Base-by-base conservation (phyloP, 2,888 invertebrate genomes). In the Ditylenchus weischeri region DNA sequence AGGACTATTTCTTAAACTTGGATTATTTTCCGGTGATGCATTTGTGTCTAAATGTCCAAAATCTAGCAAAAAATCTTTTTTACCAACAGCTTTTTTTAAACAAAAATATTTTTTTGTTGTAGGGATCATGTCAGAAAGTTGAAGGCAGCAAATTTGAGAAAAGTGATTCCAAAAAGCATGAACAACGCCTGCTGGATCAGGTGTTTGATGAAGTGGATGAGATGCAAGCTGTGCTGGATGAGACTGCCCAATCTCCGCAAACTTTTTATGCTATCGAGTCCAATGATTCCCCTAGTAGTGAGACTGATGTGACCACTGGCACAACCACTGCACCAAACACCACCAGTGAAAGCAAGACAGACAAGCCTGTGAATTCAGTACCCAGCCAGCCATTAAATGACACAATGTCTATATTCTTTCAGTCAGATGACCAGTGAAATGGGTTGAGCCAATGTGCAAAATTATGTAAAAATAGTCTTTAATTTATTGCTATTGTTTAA, bases 91-190 rank as follows among this genome's bases (percentile, higher is more conserved):
- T 49, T 35, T 58, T 62, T 13, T 43, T 2, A 43, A 43, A 43
- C 11, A 43, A 43, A 13, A 6, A 43, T 38, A 38, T 11, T 1
- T 29, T 59, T 19, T 19, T 57, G 1, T 68, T 69, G 57, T 23
- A 72, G 72, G 78, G 78, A 23, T 70, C 65, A 13, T 78, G 78
- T 64, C 70, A 69, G 50, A 69, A 74, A 61, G 71, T 75, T 23
- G 70, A 71, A 50, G 73, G 75, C 58, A 73, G 74, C 19, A 77
- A 76, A 54, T 76, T 73, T 65, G 70, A 69, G 47, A 69, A 76
- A 13, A 36, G 4, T 48, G 50, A 38, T 63, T 23, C n/a, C n/a
- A 62, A 47, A n/a, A 29, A 62, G n/a, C 2, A 4, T n/a, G 48
- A 38, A 11, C 36, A 47, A 48, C 62, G 48, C 7, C 43, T 62